Percentiles rank a stretch among this genome's conserved stretches.
Conservation (phyloP, 1,140 invertebrate species). For the Brachionus sp. region DNA sequence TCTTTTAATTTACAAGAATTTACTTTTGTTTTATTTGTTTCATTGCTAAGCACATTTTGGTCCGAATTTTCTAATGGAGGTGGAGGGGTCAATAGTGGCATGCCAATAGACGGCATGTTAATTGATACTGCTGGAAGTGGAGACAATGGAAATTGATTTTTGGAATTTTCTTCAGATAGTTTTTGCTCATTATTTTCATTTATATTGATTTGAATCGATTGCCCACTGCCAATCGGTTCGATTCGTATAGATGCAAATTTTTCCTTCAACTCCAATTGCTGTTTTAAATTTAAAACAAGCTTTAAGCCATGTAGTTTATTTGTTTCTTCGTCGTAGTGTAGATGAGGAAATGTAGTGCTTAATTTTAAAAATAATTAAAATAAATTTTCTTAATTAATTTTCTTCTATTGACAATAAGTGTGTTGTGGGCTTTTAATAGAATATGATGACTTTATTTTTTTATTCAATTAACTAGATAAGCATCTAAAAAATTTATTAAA, state of each 20-base stretch:
- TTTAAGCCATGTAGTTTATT: slow-evolving; percentile 39
- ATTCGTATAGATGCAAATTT: not conserved
- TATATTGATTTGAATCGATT: not conserved
- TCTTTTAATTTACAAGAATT: not conserved
- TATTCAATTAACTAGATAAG: too few relatives aligned
- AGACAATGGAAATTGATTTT: not conserved
- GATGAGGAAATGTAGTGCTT: slow-evolving; percentile 21
- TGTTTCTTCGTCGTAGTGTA: slow-evolving; percentile 17
- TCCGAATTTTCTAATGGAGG: not conserved
- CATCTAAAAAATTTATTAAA: too few relatives aligned
- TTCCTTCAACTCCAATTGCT: slow-evolving; percentile 24
- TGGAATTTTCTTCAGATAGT: not conserved
- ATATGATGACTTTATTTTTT: too few relatives aligned
- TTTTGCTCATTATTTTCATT: not conserved
- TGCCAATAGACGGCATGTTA: not conserved
- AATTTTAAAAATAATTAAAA: not conserved
- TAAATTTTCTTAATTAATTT: not conserved
- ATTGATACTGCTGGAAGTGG: not conserved
- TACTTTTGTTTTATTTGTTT: not conserved
- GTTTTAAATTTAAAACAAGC: slow-evolving; percentile 29
- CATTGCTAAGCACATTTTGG: not conserved
- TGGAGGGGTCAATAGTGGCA: slow-evolving; percentile 21
- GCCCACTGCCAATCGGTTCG: not conserved
- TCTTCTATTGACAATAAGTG: too few relatives aligned
- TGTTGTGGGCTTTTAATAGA: too few relatives aligned